Base-by-base conservation (phyloP, 2,113 vertebrate species). In the Dasyornis broadbenti region DNA sequence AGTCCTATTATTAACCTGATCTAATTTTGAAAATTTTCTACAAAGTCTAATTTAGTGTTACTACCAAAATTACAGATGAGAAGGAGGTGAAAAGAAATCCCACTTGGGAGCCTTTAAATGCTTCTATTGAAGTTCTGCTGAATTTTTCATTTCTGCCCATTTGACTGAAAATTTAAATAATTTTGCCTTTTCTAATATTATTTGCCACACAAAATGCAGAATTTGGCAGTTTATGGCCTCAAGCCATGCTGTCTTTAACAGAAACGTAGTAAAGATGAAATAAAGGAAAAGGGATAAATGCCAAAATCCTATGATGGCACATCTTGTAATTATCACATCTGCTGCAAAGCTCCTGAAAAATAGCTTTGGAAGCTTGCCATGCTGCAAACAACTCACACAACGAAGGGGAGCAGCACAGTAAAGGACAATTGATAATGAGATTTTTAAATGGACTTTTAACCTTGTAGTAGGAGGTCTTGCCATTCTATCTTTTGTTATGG, bases 261-360 rank as follows among this genome's bases (percentile, higher is more conserved):
- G 73, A 96, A 95, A 97, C 44, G 69, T 95, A 97, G 95, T 97
- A 97, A 98, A 97, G 96, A 65, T 78, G 54, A 98, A 97, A 97
- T 96, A 76, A 97, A 93, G 72, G 61, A 83, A 96, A 96, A 94
- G 75, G 97, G 88, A 96, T 95, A 97, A 96, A 96, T 82, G 79
- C 89, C 79, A 89, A 82, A 93, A 93, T 93, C 63, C 61, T 95
- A 31, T 70, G 85, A 95, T 94, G 56, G 79, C 78, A 50, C 69
- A 88, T 93, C 94, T 97, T 96, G 53, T 86, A 97, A 97, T 97
- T 90, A 97, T 96, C 97, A 95, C 95, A 96, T 97, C 97, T 97
- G 95, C 94, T 96, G 81, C 76, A 86, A 94, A 97, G 80, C 13
- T 57, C 78, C 73, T 82, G 83, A 92, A 93, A 97, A 94, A 91